Percentiles rank a stretch among this genome's conserved stretches.
Evolutionary conservation across 2,888 invertebrate genomes (phyloP).

Genomic region (Eristalinus aeneus): DNA sequence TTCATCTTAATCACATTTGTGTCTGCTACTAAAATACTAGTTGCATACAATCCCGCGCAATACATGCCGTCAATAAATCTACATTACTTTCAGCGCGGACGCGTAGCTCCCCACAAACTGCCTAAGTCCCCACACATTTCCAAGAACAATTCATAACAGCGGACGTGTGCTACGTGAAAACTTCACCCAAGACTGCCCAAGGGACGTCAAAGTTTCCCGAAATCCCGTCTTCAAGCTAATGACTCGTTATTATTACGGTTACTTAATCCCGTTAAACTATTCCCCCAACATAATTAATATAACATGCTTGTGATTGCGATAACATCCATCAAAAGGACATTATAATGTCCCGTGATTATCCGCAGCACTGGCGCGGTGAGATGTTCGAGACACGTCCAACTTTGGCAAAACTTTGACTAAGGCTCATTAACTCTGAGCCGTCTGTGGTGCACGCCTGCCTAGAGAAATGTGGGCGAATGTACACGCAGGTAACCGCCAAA

Average conservation of each 20-base stretch:
- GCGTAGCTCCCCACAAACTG: too few species aligned
- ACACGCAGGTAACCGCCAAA: conserved; percentile 15
- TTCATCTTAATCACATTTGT: too few species aligned
- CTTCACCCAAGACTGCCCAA: neutral
- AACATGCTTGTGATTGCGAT: conserved; percentile 57
- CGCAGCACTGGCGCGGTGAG: neutral
- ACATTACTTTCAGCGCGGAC: neutral
- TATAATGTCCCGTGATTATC: conserved; percentile 53
- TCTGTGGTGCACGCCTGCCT: conserved; percentile 13
- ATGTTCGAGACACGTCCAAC: conserved; percentile 9
- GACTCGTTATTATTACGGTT: conserved; percentile 59
- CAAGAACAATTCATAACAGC: conserved; percentile 22
- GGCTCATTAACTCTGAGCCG: conserved; percentile 62
- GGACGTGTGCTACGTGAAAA: conserved; percentile 32
- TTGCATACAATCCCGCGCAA: too few species aligned
- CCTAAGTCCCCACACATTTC: neutral
- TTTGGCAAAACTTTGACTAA: conserved; percentile 62
- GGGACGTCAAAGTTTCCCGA: conserved; percentile 33
- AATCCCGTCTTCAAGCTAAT: conserved; percentile 39
- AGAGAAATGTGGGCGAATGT: neutral
- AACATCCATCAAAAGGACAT: conserved; percentile 60
- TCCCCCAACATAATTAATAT: conserved; percentile 64
- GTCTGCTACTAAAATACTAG: too few species aligned
- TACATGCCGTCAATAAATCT: too few species aligned
- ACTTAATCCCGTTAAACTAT: conserved; percentile 68